These are phyloP conservation scores for Scleropages formosus DNA, from an alignment of 2,797 vertebrate species.

Conservation along the genomic window DNA sequence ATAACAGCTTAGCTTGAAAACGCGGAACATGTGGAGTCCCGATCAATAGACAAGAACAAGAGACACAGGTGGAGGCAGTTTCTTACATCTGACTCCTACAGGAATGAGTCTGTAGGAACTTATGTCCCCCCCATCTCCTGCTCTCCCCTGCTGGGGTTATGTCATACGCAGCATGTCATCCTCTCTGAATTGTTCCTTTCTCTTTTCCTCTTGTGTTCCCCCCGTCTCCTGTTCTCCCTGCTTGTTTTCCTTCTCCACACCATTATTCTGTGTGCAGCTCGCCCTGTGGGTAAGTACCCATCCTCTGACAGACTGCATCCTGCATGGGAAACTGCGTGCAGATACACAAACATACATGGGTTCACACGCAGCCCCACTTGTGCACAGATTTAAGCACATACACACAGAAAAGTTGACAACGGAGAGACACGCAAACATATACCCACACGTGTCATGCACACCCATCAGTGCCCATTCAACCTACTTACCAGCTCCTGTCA, in stretches of 20 bases:
- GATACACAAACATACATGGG: slow-evolving; percentile 36
- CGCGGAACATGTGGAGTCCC: background rate
- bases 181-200: slow-evolving; percentile 89
- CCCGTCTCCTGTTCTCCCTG: slow-evolving; percentile 40
- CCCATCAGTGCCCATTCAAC: background rate
- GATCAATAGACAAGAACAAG: background rate
- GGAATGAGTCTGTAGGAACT: background rate
- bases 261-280: slow-evolving; percentile 96
- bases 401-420: background rate
- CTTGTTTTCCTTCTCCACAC: slow-evolving; percentile 81
- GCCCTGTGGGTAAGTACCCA: slow-evolving; percentile 96
- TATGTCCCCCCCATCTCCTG: background rate
- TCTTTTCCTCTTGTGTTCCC: slow-evolving; percentile 76
- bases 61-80: background rate
- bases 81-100: background rate
- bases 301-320: slow-evolving; percentile 67
- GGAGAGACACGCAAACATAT: background rate
- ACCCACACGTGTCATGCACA: background rate
- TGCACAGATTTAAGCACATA: slow-evolving; percentile 21
- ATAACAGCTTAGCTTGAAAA: background rate
- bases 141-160: slow-evolving; percentile 2
- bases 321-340: slow-evolving; percentile 51
- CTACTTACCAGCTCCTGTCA: background rate
- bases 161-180: slow-evolving; percentile 69
- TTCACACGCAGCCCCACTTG: slow-evolving; percentile 44